Evolutionary conservation across 1,140 invertebrate species (phyloP).

Genomic region (Drusus annulatus): DNA sequence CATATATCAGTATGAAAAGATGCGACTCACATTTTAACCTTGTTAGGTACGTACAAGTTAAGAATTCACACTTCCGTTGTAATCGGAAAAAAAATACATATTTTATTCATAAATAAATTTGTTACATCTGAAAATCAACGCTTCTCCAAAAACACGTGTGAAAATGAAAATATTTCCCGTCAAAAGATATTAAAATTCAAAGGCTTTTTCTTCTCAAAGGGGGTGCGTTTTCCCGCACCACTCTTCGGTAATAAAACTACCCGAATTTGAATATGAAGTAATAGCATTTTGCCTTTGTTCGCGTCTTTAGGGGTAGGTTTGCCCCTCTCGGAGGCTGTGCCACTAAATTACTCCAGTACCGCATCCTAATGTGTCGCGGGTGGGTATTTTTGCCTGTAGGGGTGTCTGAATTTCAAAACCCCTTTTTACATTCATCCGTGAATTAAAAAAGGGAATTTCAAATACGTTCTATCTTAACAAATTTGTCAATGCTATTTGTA

Average conservation of each 20-base stretch:
- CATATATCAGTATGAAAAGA: too few relatives aligned
- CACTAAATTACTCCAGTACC: slow-evolving; percentile 36
- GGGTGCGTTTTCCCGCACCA: not conserved
- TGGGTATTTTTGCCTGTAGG: not conserved
- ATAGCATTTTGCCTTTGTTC: slow-evolving; percentile 39
- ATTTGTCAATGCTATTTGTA: too few relatives aligned
- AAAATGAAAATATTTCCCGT: slow-evolving; percentile 22
- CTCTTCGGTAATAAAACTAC: slow-evolving; percentile 36
- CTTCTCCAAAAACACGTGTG: not conserved
- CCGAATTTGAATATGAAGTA: slow-evolving; percentile 44
- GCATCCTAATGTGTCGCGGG: slow-evolving; percentile 22
- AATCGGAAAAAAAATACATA: too few relatives aligned
- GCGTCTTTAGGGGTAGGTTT: slow-evolving; percentile 20
- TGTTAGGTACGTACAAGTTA: too few relatives aligned
- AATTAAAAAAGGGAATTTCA: too few relatives aligned
- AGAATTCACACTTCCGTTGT: too few relatives aligned
- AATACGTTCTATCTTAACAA: too few relatives aligned
- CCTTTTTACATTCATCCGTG: too few relatives aligned
- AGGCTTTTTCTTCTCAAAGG: slow-evolving; percentile 12
- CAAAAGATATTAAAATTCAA: slow-evolving; percentile 41
- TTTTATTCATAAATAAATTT: too few relatives aligned
- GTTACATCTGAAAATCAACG: too few relatives aligned
- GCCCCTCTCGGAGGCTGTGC: slow-evolving; percentile 15
- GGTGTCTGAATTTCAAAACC: too few relatives aligned
- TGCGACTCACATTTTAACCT: too few relatives aligned